Conservation (phyloP, 2,888 invertebrate species). For the Nephrotoma guestfalica region DNA sequence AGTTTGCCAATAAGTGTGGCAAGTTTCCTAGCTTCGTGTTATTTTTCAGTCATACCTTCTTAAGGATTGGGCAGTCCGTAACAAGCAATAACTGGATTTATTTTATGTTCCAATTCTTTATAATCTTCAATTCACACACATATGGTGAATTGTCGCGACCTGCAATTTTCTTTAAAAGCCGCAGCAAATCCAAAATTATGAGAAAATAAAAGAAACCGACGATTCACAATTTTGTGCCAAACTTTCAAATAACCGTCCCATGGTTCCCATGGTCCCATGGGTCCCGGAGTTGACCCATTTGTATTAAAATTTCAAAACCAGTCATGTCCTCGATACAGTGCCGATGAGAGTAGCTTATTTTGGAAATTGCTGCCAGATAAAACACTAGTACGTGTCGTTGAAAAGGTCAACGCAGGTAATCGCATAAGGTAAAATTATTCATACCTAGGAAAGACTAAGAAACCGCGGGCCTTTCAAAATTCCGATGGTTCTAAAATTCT, state of each 20-base stretch:
- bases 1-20: too few species aligned
- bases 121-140: too few species aligned
- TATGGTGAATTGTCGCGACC: too few species aligned
- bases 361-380: constrained; percentile 13
- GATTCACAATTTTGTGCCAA: background rate
- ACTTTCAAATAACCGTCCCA: background rate
- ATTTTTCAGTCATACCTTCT: too few species aligned
- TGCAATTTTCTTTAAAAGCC: constrained; percentile 5
- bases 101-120: too few species aligned
- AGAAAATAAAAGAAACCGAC: constrained; percentile 4
- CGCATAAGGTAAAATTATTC: constrained; percentile 15
- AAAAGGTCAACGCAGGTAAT: constrained; percentile 11
- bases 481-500: constrained; percentile 11
- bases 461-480: constrained; percentile 12
- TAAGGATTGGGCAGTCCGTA: too few species aligned
- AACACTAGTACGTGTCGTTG: constrained; percentile 2
- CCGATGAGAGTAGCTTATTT: constrained; percentile 12
- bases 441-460: constrained; percentile 13
- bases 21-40: too few species aligned
- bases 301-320: constrained; percentile 3
- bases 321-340: constrained; percentile 10
- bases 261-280: too few species aligned
- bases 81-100: too few species aligned
- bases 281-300: constrained; percentile 5
- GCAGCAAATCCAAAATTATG: constrained; percentile 7